A percentile compares a stretch with the other conserved stretches of the same genome.
These are phyloP conservation scores for Therioaphis trifolii DNA, from an alignment of 2,888 invertebrate species.

Conservation along the genomic window DNA sequence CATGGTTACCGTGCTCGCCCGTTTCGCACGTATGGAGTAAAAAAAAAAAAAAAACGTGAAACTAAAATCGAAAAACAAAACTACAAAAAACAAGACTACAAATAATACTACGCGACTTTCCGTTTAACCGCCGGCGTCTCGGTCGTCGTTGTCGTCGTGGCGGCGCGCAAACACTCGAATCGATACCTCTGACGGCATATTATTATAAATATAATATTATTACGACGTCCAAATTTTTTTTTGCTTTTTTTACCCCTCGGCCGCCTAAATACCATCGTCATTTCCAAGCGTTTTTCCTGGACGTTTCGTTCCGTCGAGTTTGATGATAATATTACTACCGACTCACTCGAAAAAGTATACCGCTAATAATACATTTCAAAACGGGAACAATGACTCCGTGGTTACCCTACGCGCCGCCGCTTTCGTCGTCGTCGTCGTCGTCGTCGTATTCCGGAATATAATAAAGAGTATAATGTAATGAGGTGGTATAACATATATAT, in stretches of 20 bases:
- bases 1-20: neutral
- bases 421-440: neutral
- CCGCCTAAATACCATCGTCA: conserved; percentile 8
- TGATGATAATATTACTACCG: neutral
- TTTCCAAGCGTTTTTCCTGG: neutral
- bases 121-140: conserved; percentile 21
- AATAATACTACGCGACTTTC: conserved; percentile 26
- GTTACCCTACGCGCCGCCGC: neutral
- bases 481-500: neutral
- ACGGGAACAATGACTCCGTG: neutral
- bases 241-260: neutral
- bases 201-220: conserved; percentile 20
- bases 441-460: neutral
- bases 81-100: neutral
- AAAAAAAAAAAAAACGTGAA: neutral
- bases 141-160: conserved; percentile 7
- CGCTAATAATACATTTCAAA: neutral
- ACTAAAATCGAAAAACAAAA: neutral
- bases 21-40: neutral
- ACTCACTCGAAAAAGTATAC: neutral
- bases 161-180: neutral
- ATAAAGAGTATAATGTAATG: neutral
- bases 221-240: conserved; percentile 38
- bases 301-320: neutral
- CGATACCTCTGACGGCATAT: conserved; percentile 43